Conservation (phyloP, 2,113 vertebrate species). For the Pseudorasbora parva region DNA sequence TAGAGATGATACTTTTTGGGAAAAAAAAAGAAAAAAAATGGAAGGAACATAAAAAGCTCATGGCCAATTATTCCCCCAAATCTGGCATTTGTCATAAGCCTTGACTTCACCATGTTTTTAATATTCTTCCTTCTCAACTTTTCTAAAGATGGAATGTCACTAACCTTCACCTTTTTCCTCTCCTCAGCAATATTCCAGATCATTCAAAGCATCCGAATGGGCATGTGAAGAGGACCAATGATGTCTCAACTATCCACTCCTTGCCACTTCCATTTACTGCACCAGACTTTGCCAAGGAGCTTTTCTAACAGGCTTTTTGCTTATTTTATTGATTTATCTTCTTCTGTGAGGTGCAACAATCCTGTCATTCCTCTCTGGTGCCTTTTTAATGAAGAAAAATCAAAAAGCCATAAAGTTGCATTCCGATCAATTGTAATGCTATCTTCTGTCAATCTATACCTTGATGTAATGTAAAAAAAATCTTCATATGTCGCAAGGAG, state of each 20-base stretch:
- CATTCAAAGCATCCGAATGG: slow-evolving; percentile 90
- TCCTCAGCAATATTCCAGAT: slow-evolving; percentile 88
- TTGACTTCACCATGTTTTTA: background rate
- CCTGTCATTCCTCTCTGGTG: slow-evolving; percentile 42
- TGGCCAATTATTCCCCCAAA: background rate
- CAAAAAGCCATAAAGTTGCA: slow-evolving; percentile 32
- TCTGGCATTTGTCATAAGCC: background rate
- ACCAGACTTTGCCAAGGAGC: slow-evolving; percentile 20
- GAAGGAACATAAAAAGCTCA: background rate
- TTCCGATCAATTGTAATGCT: slow-evolving; percentile 8
- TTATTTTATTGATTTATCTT: slow-evolving; percentile 38
- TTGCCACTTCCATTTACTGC: slow-evolving; percentile 5
- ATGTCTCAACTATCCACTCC: background rate
- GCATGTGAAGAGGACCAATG: slow-evolving; percentile 76
- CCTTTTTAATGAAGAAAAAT: slow-evolving; percentile 31
- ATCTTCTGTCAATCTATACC: background rate
- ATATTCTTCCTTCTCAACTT: background rate
- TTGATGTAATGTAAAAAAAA: slow-evolving; percentile 17
- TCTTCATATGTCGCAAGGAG: slow-evolving; percentile 5
- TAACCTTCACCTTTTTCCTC: background rate
- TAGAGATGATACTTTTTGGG: background rate
- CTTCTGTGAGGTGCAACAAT: slow-evolving; percentile 32
- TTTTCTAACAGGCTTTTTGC: slow-evolving; percentile 1
- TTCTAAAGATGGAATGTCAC: background rate
- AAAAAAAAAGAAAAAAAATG: background rate